phyloP scores from a whole-genome alignment of 2,797 vertebrate genomes.

The Eidolon dupreanum region DNA sequence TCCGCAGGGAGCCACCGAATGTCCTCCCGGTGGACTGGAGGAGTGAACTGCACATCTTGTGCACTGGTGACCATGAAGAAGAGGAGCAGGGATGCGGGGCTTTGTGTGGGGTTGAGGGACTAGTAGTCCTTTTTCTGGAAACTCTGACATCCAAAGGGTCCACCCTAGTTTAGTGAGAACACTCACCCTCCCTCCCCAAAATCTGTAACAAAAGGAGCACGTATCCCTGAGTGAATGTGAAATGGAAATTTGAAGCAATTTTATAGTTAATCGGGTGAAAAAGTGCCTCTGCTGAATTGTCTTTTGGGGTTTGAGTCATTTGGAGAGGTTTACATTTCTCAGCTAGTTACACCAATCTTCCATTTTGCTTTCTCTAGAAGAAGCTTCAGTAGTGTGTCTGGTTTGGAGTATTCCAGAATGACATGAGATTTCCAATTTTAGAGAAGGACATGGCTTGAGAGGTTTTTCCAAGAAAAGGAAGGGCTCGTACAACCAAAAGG shows the following conservation, averaged over 20 bases:
- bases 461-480: neutral
- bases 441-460: neutral
- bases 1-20: neutral
- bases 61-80: neutral
- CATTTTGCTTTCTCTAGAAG: neutral
- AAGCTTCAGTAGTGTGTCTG: neutral
- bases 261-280: conserved; percentile 74
- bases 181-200: neutral
- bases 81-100: neutral
- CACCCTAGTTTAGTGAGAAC: neutral
- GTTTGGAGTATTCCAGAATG: neutral
- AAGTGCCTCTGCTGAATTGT: conserved; percentile 45
- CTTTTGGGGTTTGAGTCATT: neutral
- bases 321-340: neutral
- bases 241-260: neutral
- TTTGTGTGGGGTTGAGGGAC: neutral
- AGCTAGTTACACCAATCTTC: neutral
- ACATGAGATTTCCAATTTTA: neutral
- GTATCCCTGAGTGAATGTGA: neutral
- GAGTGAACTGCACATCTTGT: neutral
- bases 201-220: neutral
- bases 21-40: neutral
- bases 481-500: neutral
- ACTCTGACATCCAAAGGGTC: neutral
- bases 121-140: neutral